Evolutionary conservation across 2,797 vertebrate genomes (phyloP).

Genomic region (Leptatherina wallacei): DNA sequence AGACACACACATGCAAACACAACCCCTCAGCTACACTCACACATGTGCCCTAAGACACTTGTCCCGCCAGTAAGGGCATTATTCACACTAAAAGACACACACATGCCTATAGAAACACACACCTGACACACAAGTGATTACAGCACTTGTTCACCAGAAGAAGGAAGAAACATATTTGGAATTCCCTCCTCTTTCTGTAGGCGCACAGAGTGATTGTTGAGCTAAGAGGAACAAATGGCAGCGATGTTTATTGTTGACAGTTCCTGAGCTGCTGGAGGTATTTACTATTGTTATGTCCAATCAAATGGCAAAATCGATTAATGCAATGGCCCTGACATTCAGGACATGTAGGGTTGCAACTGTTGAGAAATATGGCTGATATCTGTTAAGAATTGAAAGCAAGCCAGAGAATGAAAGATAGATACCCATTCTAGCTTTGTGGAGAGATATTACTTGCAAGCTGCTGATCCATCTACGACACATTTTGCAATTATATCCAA

Average conservation of each 20-base stretch:
- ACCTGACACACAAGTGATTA: slow-evolving; percentile 67
- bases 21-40: slow-evolving; percentile 48
- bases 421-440: not conserved
- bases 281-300: not conserved
- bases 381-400: not conserved
- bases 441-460: slow-evolving; percentile 10
- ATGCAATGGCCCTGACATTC: not conserved
- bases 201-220: slow-evolving; percentile 34
- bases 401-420: not conserved
- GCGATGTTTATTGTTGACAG: not conserved
- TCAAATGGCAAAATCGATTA: not conserved
- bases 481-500: not conserved
- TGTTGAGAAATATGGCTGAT: not conserved
- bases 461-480: not conserved
- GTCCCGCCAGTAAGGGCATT: slow-evolving; percentile 63
- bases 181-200: slow-evolving; percentile 38
- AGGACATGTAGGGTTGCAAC: not conserved
- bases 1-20: slow-evolving; percentile 51
- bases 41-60: slow-evolving; percentile 63
- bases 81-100: slow-evolving; percentile 33
- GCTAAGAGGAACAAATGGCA: slow-evolving; percentile 19
- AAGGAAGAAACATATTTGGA: slow-evolving; percentile 57
- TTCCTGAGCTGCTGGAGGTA: slow-evolving; percentile 7
- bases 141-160: slow-evolving; percentile 57
- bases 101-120: slow-evolving; percentile 54